phyloP scores from a whole-genome alignment of 2,113 vertebrate genomes.

The Bubo bubo region DNA sequence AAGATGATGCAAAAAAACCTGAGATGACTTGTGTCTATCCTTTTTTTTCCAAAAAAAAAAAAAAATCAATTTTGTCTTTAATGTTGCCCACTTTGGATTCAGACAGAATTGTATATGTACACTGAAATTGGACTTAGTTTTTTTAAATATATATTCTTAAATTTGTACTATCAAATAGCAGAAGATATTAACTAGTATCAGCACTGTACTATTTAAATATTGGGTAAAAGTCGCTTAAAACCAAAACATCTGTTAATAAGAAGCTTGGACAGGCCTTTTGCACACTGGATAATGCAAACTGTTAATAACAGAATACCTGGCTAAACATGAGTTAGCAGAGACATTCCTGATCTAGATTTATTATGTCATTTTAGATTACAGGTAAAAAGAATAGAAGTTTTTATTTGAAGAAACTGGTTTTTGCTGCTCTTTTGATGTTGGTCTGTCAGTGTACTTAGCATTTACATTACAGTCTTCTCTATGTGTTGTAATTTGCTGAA shows the following conservation, averaged over 20 bases:
- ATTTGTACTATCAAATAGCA: slow-evolving; percentile 36
- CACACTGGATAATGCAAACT: slow-evolving; percentile 10
- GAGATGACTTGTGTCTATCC: neutral
- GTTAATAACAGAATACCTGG: neutral
- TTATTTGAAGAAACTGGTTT: slow-evolving; percentile 29
- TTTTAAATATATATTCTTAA: slow-evolving; percentile 12
- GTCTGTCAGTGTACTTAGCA: slow-evolving; percentile 57
- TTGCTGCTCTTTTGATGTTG: slow-evolving; percentile 45
- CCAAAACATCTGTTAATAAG: slow-evolving; percentile 12
- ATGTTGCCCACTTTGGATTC: neutral
- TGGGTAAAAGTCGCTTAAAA: slow-evolving; percentile 29
- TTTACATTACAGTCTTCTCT: slow-evolving; percentile 58
- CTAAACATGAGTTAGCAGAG: neutral
- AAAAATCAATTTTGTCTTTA: neutral
- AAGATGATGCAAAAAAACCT: slow-evolving; percentile 12
- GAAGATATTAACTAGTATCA: neutral
- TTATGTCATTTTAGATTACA: slow-evolving; percentile 43
- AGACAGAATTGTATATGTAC: neutral
- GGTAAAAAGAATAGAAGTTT: neutral
- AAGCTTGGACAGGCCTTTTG: neutral
- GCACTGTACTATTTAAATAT: slow-evolving; percentile 47
- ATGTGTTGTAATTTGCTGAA: slow-evolving; percentile 72
- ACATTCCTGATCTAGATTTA: slow-evolving; percentile 30
- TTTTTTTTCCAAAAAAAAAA: neutral
- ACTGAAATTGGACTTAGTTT: slow-evolving; percentile 20